phyloP scores from a whole-genome alignment of 2,888 invertebrate genomes.

The Ecliptopera silaceata region DNA sequence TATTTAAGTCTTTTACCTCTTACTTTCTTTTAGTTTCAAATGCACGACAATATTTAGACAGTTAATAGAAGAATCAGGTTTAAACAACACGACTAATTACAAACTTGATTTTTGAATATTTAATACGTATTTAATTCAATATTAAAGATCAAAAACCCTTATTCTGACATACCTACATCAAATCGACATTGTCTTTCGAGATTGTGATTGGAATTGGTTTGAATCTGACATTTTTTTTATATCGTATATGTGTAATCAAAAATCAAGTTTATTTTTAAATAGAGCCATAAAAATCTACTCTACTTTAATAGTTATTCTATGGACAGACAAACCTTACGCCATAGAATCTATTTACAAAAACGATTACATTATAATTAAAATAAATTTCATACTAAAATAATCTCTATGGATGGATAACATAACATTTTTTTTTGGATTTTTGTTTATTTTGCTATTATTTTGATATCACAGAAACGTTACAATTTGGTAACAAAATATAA shows the following conservation, averaged over 20 bases:
- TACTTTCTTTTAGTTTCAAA: constrained; percentile 32
- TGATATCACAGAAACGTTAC: constrained; percentile 74
- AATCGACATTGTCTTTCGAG: too few relatives aligned
- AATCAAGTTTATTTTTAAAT: constrained; percentile 4
- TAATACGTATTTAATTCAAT: too few relatives aligned
- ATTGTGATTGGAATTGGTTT: too few relatives aligned
- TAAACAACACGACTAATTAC: constrained; percentile 18
- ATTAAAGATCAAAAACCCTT: too few relatives aligned
- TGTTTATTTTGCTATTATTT: constrained; percentile 34
- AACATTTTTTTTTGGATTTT: constrained; percentile 29
- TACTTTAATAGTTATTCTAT: constrained; percentile 50
- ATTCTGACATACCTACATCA: too few relatives aligned
- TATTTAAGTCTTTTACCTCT: constrained; percentile 41
- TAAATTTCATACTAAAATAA: constrained; percentile 37
- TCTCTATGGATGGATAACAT: constrained; percentile 15
- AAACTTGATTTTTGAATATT: constrained; percentile 10
- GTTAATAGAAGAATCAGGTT: constrained; percentile 26
- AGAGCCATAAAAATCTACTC: constrained; percentile 30
- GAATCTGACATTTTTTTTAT: too few relatives aligned
- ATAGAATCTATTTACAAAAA: constrained; percentile 67
- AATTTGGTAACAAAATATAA: constrained; percentile 41
- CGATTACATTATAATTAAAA: constrained; percentile 39
- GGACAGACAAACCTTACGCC: constrained; percentile 63
- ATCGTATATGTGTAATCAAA: not conserved
- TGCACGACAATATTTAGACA: constrained; percentile 31